These are phyloP conservation scores for Rhagium mordax DNA, from an alignment of 2,888 invertebrate species.

Conservation along the genomic window DNA sequence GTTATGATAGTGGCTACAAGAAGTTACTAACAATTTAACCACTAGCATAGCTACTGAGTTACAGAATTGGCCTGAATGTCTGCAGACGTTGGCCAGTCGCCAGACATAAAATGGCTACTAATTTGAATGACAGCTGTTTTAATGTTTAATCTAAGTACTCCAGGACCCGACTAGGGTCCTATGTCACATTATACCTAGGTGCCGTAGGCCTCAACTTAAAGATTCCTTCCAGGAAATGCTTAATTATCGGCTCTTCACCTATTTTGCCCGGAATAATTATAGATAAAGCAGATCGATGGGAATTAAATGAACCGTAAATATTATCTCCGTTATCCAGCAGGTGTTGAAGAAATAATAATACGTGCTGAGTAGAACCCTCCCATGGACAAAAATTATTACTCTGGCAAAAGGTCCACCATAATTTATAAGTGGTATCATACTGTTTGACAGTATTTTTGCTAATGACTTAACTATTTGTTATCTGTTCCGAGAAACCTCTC, in stretches of 20 bases:
- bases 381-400: not conserved
- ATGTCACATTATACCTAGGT: not conserved
- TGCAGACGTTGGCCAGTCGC: not conserved
- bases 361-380: not conserved
- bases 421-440: not conserved
- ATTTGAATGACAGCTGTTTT: not conserved
- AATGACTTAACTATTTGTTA: not conserved
- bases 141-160: not conserved
- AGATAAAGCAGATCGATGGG: not conserved
- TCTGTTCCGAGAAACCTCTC: not conserved
- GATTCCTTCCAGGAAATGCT: not conserved
- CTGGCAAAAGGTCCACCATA: not conserved
- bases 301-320: not conserved
- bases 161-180: not conserved
- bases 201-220: not conserved
- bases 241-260: not conserved
- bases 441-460: not conserved
- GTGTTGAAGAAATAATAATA: not conserved
- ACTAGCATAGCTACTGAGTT: no score
- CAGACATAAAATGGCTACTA: not conserved
- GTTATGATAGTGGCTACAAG: no score
- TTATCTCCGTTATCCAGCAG: not conserved
- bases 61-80: no score
- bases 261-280: not conserved
- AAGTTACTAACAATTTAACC: no score